These are phyloP conservation scores for Arge pagana DNA, from an alignment of 2,888 invertebrate species.

Conservation along the genomic window DNA sequence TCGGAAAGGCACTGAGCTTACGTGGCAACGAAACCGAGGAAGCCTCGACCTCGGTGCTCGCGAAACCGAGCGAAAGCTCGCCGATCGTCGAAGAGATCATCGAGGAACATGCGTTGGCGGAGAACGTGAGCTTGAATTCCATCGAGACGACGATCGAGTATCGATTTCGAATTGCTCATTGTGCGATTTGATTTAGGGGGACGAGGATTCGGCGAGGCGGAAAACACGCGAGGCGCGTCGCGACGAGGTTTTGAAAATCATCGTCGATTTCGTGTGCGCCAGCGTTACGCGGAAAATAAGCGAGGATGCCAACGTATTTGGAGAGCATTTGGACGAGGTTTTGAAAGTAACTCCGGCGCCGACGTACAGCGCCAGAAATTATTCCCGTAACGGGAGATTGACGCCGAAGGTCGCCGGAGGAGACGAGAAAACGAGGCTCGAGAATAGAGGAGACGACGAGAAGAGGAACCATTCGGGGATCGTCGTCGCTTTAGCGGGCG, in stretches of 20 bases:
- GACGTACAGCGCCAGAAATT: constrained; percentile 38
- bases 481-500: no score
- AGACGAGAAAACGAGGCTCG: constrained; percentile 16
- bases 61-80: not conserved
- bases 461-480: constrained; percentile 18
- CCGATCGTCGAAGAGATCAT: constrained; percentile 23
- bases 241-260: constrained; percentile 44
- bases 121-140: constrained; percentile 1
- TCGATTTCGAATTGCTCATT: not conserved
- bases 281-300: constrained; percentile 40
- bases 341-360: constrained; percentile 45
- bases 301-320: constrained; percentile 33
- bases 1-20: constrained; percentile 31
- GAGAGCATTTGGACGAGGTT: constrained; percentile 38
- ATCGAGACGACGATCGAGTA: not conserved
- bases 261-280: constrained; percentile 43
- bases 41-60: not conserved
- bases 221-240: constrained; percentile 17
- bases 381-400: not conserved
- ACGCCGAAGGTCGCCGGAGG: constrained; percentile 1
- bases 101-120: constrained; percentile 24
- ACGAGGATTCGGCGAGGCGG: not conserved
- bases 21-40: not conserved
- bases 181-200: constrained; percentile 2
- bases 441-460: constrained; percentile 21